phyloP scores from a whole-genome alignment of 2,797 vertebrate genomes.

The Acanthurus lineatus region DNA sequence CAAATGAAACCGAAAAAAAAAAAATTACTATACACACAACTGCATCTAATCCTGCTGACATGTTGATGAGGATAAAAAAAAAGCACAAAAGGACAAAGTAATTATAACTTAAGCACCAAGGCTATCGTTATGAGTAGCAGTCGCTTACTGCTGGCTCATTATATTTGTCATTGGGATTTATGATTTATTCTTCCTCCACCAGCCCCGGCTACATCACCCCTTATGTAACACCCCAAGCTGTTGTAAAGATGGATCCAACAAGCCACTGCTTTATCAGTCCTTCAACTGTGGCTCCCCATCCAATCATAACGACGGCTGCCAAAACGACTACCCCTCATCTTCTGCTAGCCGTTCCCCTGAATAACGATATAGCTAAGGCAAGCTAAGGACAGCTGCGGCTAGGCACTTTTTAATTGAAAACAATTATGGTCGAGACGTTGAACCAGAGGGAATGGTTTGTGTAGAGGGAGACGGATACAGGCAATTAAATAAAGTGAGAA shows the following conservation, averaged over 20 bases:
- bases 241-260: slow-evolving; percentile 78
- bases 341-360: slow-evolving; percentile 60
- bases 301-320: slow-evolving; percentile 60
- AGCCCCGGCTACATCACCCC: slow-evolving; percentile 55
- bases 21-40: neutral
- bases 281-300: slow-evolving; percentile 67
- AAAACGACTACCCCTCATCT: slow-evolving; percentile 60
- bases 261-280: slow-evolving; percentile 68
- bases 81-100: slow-evolving; percentile 5
- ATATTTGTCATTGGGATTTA: slow-evolving; percentile 64
- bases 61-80: slow-evolving; percentile 1
- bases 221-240: slow-evolving; percentile 81
- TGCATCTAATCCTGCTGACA: neutral
- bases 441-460: slow-evolving; percentile 33
- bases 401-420: slow-evolving; percentile 65
- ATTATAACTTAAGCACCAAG: slow-evolving; percentile 37
- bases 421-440: slow-evolving; percentile 48
- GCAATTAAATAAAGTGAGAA: slow-evolving; percentile 50
- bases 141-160: slow-evolving; percentile 56
- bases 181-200: slow-evolving; percentile 57
- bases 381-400: slow-evolving; percentile 43
- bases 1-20: slow-evolving; percentile 37
- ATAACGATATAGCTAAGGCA: slow-evolving; percentile 36
- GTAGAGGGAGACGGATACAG: slow-evolving; percentile 44
- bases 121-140: slow-evolving; percentile 38